Evolutionary conservation across 2,888 invertebrate species (phyloP).

Genomic region (Polymixis lichenea): DNA sequence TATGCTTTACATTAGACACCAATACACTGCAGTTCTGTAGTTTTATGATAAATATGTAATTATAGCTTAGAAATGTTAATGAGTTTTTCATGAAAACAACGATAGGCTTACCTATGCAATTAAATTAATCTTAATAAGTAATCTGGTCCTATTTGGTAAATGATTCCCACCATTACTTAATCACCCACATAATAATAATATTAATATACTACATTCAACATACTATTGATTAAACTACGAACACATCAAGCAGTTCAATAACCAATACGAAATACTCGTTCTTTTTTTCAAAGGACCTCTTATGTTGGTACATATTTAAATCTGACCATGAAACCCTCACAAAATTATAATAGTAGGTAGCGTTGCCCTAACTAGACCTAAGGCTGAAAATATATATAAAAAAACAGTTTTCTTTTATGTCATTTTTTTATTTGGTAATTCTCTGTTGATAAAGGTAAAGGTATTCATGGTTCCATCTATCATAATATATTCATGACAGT

Average conservation of each 20-base stretch:
- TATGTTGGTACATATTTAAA: background rate
- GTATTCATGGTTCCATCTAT: conserved; percentile 36
- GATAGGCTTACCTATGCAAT: background rate
- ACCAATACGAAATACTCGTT: too few relatives aligned
- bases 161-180: background rate
- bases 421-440: conserved; percentile 9
- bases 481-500: conserved; percentile 54
- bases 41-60: background rate
- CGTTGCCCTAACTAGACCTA: background rate
- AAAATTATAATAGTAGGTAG: background rate
- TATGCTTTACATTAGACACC: background rate
- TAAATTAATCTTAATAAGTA: background rate
- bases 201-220: background rate
- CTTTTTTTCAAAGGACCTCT: background rate
- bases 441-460: conserved; percentile 19
- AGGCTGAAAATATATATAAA: background rate
- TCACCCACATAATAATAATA: background rate
- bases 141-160: background rate
- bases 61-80: conserved; percentile 5
- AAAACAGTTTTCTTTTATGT: background rate
- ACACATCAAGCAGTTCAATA: background rate
- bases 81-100: background rate
- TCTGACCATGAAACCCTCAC: background rate
- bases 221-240: background rate
- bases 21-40: background rate